Percentiles rank a stretch among this genome's conserved stretches.
Conservation (phyloP, 2,888 invertebrate genomes). For the Brachyopa scutellaris region DNA sequence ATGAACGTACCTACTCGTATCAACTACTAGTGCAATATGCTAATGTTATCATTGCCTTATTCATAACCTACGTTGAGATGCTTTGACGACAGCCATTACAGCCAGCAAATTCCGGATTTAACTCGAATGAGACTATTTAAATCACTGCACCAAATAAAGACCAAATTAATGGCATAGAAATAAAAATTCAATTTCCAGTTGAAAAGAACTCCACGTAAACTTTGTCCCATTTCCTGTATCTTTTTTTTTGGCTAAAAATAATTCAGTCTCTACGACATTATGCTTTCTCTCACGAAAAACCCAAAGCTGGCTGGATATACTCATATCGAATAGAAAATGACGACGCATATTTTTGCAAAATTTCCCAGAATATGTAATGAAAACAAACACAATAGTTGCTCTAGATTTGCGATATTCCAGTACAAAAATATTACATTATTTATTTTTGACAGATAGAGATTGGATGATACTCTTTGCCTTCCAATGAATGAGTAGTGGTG, state of each 20-base stretch:
- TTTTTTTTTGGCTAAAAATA: constrained; percentile 3
- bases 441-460: no score
- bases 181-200: constrained; percentile 47
- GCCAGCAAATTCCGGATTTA: constrained; percentile 9
- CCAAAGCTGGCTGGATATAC: no score
- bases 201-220: constrained; percentile 24
- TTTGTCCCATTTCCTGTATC: not conserved
- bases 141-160: constrained; percentile 14
- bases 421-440: no score
- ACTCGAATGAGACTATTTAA: constrained; percentile 29
- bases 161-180: constrained; percentile 46
- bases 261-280: not conserved
- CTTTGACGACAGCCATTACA: constrained; percentile 3
- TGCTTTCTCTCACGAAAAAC: not conserved
- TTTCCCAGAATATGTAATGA: not conserved
- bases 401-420: no score
- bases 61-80: no score
- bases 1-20: no score
- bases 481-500: constrained; percentile 13
- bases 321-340: not conserved
- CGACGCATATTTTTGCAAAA: not conserved
- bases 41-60: no score
- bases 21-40: no score
- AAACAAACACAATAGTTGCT: not conserved
- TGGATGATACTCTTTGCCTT: no score